Percentiles rank a stretch among this genome's conserved stretches.
phyloP scores from a whole-genome alignment of 2,113 vertebrate species.

The Hyla sarda region DNA sequence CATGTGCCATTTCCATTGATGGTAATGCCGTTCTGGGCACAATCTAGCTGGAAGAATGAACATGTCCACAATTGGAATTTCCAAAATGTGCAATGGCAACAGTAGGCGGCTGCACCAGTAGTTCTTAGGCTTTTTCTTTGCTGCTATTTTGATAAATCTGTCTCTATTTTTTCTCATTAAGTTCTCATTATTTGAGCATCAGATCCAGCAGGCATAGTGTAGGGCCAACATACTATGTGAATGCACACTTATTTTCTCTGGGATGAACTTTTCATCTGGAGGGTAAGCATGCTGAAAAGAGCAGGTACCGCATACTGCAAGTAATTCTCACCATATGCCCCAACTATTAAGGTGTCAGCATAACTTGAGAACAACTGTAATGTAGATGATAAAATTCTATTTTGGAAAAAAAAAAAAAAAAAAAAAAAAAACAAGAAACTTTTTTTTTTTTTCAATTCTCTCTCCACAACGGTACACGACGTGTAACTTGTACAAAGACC shows the following conservation, averaged over 20 bases:
- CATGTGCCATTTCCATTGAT: no score
- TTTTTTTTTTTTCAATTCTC: background rate
- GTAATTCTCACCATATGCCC: constrained; percentile 30
- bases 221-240: background rate
- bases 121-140: no score
- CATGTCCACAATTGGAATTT: no score
- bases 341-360: constrained; percentile 37
- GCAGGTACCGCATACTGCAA: constrained; percentile 4
- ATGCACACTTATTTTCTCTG: background rate
- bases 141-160: no score
- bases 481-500: constrained; percentile 35
- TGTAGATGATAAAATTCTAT: constrained; percentile 12
- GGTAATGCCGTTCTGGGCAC: no score
- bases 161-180: no score
- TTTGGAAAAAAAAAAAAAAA: background rate
- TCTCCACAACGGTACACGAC: constrained; percentile 12
- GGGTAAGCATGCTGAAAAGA: background rate
- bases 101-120: no score
- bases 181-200: background rate
- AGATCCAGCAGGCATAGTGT: background rate
- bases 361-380: constrained; percentile 22
- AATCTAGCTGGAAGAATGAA: no score
- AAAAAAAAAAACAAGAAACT: background rate
- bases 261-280: background rate
- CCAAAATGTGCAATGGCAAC: no score